A percentile compares a stretch with the other conserved stretches of the same genome.
Evolutionary conservation across 2,888 invertebrate genomes (phyloP).

Genomic region (Pollenia griseotomentosa): DNA sequence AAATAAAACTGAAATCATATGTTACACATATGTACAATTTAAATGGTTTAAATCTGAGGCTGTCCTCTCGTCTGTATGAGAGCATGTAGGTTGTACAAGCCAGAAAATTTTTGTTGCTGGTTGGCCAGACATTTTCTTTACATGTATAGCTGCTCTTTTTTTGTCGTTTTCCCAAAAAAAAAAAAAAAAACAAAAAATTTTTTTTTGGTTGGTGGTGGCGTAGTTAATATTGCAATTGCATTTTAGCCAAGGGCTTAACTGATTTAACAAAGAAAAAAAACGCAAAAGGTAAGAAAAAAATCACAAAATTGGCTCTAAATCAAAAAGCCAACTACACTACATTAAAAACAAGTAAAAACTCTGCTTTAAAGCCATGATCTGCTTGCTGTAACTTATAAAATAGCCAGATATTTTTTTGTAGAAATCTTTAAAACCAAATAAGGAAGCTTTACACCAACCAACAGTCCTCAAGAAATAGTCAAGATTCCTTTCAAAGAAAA

Average conservation of each 20-base stretch:
- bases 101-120: constrained; percentile 54
- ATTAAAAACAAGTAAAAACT: constrained; percentile 53
- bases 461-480: constrained; percentile 22
- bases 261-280: constrained; percentile 54
- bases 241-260: constrained; percentile 72
- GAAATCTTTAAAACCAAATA: constrained; percentile 53
- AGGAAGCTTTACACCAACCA: constrained; percentile 52
- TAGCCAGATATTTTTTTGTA: constrained; percentile 9
- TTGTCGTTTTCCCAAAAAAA: constrained; percentile 1
- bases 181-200: not conserved
- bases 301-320: constrained; percentile 73
- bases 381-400: constrained; percentile 50
- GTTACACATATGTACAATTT: constrained; percentile 68
- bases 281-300: constrained; percentile 60
- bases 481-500: constrained; percentile 27
- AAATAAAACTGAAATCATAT: constrained; percentile 64
- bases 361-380: constrained; percentile 44
- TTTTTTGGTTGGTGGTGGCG: constrained; percentile 35
- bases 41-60: constrained; percentile 53
- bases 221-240: constrained; percentile 71
- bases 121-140: constrained; percentile 30
- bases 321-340: constrained; percentile 64
- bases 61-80: constrained; percentile 17
- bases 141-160: not conserved
- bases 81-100: constrained; percentile 8